Base-by-base conservation (phyloP, 2,113 vertebrate genomes). In the Geococcyx californianus region DNA sequence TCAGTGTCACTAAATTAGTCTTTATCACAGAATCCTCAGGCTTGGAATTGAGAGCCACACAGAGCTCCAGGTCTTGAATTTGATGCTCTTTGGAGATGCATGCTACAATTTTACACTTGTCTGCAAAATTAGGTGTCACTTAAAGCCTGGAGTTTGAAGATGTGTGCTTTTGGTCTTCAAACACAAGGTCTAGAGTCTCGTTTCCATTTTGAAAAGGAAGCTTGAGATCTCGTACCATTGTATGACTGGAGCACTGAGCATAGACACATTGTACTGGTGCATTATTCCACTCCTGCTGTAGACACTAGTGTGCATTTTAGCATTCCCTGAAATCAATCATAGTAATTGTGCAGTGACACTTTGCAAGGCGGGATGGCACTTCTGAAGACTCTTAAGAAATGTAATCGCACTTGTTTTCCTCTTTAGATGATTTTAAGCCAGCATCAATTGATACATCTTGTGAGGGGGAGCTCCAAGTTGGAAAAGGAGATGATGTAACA, bases 401-500 rank as follows among this genome's bases (percentile, higher is more conserved):
- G 21, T 87, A 70, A 95, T 82, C 3, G 2, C 40, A 36, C 14
- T 74, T 93, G 45, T 91, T 95, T 42, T 89, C 59, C 47, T 97
- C 79, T 95, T 33, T 78, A 99, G 99, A 99, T 98, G 99, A 99
- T 89, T 99, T 99, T 97, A 99, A 99, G 87, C 99, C 99, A 15
- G 99, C 99, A 5, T 99, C 99, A 0, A 99, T 99, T 68, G 99
- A 99, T 87, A 99, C 99, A 0, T 98, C 99, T 67, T 99, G 99
- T 91, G 99, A 99, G 93, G 99, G 99, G 47, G 99, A 99, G 67
- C 98, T 99, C 38, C 99, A 99, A 56, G 99, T 99, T 25, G 99
- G 99, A 80, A 99, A 99, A 98, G 99, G 99, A 95, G 99, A 99
- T 84, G 99, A 99, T 95, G 99, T 99, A 56, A 99, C 99, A 60